Base-by-base conservation (phyloP, 2,113 vertebrate species). In the Rhegmatorhina hoffmannsi region DNA sequence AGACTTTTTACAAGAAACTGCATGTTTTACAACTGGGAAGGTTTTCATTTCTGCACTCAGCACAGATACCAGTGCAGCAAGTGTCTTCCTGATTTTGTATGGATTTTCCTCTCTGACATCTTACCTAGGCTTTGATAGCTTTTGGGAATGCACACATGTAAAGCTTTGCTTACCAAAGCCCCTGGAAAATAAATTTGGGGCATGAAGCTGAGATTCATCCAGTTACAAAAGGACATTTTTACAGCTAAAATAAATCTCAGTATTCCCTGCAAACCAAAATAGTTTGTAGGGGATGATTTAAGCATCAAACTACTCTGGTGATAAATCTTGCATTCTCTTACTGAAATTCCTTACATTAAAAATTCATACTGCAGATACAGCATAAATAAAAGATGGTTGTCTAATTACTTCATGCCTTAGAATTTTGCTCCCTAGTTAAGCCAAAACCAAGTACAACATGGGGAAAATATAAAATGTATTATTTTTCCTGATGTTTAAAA, bases 1-100 rank as follows among this genome's bases (percentile, higher is more conserved):
- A 86, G 52, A 84, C 44, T 40, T 79, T 78, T 92, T 90, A 96
- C 73, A 89, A 92, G 90, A 88, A 95, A 93, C 29, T 86, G 59
- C 55, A 77, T 0, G 11, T 55, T 88, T 92, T 74, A 91, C 50
- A 74, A 17, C 33, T 16, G 60, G 14, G n/a, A 67, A 88, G 43
- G 16, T 89, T 90, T 86, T 90, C 52, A 86, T 0, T 70, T 84
- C 67, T 63, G 50, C 36, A 40, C 38, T 47, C 2, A 0, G 4
- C 29, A 44, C 49, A 38, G 63, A 38, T 15, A 64, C 2, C 14
- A 56, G 28, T 26, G 52, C 25, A 79, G 82, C 53, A 68, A 67
- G 10, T 44, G 6, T 29, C 69, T 68, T 90, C 15, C 56, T 49
- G 40, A 84, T 15, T 46, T 84, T 11, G 90, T 36, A 80, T 6